Evolutionary conservation across 1,140 invertebrate species (phyloP), one percentile per base, ranked within the genome.

Genomic region (Hycleus phaleratus): DNA sequence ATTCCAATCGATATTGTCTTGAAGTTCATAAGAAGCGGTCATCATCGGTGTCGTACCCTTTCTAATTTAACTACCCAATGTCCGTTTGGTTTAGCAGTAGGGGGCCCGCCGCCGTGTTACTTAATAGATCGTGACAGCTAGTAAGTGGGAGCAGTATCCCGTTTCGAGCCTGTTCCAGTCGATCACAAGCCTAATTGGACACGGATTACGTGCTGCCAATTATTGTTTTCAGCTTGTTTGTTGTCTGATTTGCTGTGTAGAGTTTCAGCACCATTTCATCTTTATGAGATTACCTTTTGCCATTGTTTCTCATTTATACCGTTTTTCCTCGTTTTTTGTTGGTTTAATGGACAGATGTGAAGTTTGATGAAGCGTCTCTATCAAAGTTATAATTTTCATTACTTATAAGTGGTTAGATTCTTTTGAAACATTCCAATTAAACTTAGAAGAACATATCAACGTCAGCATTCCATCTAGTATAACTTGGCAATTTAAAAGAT

Each of bases 181-280:
- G 50, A 61, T 61, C 50, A 49, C 60, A 61, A 53, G 55, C 49
- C 56, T 61, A 61, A 61, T 61, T 61, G 60, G 56, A 53, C 52
- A 56, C 55, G 55, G 60, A 53, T 61, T 61, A 61, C 60, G 49
- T 48, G 54, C 47, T 45, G 46, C 60, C 60, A 58, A 61, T 61
- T 61, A 61, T 61, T 61, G 60, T 61, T 61, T 61, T 57, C 55
- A 43, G 56, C 32, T 49, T 46, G 50, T 61, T 61, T 61, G 46
- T 57, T 58, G 52, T 57, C 50, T 57, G 60, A 61, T 61, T 61
- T 61, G 49, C 45, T 55, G 50, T 55, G 49, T 46, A 49, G 57
- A 53, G 42, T 52, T 59, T 59, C 50, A 49, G 49, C 57, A 45
- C 46, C 57, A 48, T 59, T 59, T 59, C 50, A 11, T 49, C 18